These are phyloP conservation scores for Sitophilus oryzae DNA, from an alignment of 1,140 invertebrate species.

Conservation along the genomic window DNA sequence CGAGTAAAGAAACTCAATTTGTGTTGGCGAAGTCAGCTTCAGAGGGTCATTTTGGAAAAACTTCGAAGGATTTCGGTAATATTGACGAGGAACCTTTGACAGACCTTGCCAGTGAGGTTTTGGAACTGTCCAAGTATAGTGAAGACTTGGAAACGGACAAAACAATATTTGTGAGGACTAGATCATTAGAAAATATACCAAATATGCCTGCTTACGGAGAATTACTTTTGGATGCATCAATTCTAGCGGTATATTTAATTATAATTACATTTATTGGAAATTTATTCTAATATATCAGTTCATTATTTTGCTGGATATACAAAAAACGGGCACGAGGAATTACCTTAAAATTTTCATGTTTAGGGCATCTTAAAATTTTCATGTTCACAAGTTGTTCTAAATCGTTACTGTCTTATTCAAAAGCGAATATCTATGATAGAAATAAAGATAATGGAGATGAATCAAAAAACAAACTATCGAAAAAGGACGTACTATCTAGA, in stretches of 20 bases:
- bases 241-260: slow-evolving; percentile 6
- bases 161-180: slow-evolving; percentile 29
- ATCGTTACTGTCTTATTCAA: too few species aligned
- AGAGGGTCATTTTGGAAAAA: slow-evolving; percentile 37
- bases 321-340: too few species aligned
- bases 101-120: slow-evolving; percentile 5
- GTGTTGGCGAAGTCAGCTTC: slow-evolving; percentile 34
- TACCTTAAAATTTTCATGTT: too few species aligned
- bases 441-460: too few species aligned
- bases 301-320: too few species aligned
- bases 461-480: too few species aligned
- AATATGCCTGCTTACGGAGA: slow-evolving; percentile 50
- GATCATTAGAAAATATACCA: slow-evolving; percentile 37
- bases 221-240: slow-evolving; percentile 43
- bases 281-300: too few species aligned
- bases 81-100: slow-evolving; percentile 14
- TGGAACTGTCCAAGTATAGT: slow-evolving; percentile 27
- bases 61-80: slow-evolving; percentile 35
- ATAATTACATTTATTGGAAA: background rate
- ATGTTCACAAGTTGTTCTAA: too few species aligned
- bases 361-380: too few species aligned
- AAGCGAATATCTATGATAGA: too few species aligned
- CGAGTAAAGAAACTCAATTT: slow-evolving; percentile 32
- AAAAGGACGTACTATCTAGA: too few species aligned
- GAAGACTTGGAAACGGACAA: slow-evolving; percentile 14